These are phyloP conservation scores for Balaeniceps rex DNA, from an alignment of 2,113 vertebrate species.

Conservation along the genomic window DNA sequence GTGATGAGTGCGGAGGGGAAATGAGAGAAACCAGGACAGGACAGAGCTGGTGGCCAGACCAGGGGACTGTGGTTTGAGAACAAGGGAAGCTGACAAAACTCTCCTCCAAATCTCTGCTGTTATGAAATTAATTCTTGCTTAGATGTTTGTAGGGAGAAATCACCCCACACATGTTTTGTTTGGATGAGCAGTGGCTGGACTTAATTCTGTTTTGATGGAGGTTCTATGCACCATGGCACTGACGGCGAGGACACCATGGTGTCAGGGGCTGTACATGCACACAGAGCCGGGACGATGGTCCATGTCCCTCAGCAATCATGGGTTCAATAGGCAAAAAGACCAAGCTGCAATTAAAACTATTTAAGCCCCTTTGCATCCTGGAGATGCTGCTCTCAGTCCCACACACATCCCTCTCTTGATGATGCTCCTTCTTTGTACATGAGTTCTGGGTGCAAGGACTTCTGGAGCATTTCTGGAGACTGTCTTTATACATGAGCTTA, in stretches of 20 bases:
- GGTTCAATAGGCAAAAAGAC: not conserved
- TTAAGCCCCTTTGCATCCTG: not conserved
- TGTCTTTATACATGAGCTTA: not conserved
- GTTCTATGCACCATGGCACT: not conserved
- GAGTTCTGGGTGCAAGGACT: not conserved
- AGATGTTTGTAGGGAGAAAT: not conserved
- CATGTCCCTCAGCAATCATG: rapidly evolving
- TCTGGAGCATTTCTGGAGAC: not conserved
- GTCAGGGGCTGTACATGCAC: not conserved
- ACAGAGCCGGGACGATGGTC: not conserved
- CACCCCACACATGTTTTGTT: rapidly evolving
- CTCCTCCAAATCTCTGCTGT: not conserved
- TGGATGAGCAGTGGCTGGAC: not conserved
- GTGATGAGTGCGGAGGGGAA: not conserved
- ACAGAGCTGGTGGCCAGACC: rapidly evolving
- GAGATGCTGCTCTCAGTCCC: not conserved
- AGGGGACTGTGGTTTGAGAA: not conserved
- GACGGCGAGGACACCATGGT: not conserved
- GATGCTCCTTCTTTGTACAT: not conserved
- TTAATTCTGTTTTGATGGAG: not conserved
- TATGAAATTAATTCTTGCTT: not conserved
- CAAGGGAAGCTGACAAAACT: not conserved
- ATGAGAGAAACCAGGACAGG: not conserved
- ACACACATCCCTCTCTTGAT: not conserved
- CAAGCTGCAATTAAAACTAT: not conserved